Evolutionary conservation across 2,797 vertebrate genomes (phyloP), one percentile per base, ranked within the genome.

Genomic region (Vultur gryphus): DNA sequence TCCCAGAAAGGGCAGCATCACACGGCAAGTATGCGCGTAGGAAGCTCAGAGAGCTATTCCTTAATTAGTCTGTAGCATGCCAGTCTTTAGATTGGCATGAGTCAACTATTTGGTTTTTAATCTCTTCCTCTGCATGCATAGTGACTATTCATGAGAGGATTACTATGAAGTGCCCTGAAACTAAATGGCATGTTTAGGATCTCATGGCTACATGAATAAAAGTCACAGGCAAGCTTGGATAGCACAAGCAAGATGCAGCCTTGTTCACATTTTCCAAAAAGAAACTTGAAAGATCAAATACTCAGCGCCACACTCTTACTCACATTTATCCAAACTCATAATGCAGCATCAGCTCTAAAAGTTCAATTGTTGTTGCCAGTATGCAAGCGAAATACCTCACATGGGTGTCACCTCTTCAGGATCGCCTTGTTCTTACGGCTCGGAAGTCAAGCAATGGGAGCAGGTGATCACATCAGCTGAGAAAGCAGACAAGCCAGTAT

Each of bases 121-220:
- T 92, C 76, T 91, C 72, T 92, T 91, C 78, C 76, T 72, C 89
- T 79, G 84, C 72, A 35, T 10, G 26, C 49, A 73, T 71, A 91
- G 79, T 91, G 87, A 70, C 84, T 96, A 33, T 86, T 92, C 72
- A 78, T 43, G 58, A 81, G 65, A 78, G 78, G 54, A 95, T 94
- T 89, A 69, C 65, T 48, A 16, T 76, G 76, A 94, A 84, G 61
- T 70, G 65, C 65, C n/a, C 90, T 91, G 90, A 91, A 97, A 92
- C 72, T 83, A 85, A 89, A 89, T 10, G 35, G n/a, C n/a, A 35
- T 39, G 69, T 62, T 94, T 90, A 72, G 70, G 43, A 55, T 83
- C 79, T 82, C 2, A 0, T 62, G 61, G 35, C 69, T 75, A 23
- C 33, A 16, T 44, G 37, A 78, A 48, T 41, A 69, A 70, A 91